These are phyloP conservation scores for Musca domestica DNA, from an alignment of 1,140 invertebrate species.

Conservation along the genomic window DNA sequence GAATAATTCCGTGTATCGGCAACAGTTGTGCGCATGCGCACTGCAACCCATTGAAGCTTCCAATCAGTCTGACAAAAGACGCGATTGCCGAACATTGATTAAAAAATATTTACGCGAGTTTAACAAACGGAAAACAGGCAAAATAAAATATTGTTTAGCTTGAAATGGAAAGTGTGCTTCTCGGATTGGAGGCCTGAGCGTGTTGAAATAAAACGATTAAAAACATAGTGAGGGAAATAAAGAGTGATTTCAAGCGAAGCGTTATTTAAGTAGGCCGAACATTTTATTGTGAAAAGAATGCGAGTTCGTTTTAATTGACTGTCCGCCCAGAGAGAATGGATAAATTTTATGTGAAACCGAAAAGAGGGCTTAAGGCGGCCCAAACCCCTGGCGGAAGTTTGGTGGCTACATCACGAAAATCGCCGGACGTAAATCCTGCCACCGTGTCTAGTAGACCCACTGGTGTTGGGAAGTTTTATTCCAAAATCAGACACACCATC, in stretches of 20 bases:
- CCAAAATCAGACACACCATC: conserved; percentile 49
- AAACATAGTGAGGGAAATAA: not conserved
- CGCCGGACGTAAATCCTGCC: not conserved
- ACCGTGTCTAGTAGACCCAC: not conserved
- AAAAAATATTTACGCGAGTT: not conserved
- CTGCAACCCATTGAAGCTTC: not conserved
- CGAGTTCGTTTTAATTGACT: no score
- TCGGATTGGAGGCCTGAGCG: not conserved
- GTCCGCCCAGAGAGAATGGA: not conserved
- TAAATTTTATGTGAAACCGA: conserved; percentile 17
- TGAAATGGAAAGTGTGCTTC: not conserved
- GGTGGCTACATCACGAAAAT: not conserved
- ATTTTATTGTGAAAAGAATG: no score
- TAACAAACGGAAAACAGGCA: not conserved
- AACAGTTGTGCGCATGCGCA: no score
- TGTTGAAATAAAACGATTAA: not conserved
- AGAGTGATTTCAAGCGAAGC: no score
- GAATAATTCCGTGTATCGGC: not conserved
- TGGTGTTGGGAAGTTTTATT: conserved; percentile 42
- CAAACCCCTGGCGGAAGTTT: not conserved
- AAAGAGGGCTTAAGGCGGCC: not conserved
- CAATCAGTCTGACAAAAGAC: conserved; percentile 7
- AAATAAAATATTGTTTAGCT: not conserved
- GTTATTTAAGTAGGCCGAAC: no score
- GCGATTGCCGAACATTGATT: conserved; percentile 7